Percentiles rank a stretch among this genome's conserved stretches.
Evolutionary conservation across 2,888 invertebrate genomes (phyloP).

Genomic region (Drosophila multiciliata): DNA sequence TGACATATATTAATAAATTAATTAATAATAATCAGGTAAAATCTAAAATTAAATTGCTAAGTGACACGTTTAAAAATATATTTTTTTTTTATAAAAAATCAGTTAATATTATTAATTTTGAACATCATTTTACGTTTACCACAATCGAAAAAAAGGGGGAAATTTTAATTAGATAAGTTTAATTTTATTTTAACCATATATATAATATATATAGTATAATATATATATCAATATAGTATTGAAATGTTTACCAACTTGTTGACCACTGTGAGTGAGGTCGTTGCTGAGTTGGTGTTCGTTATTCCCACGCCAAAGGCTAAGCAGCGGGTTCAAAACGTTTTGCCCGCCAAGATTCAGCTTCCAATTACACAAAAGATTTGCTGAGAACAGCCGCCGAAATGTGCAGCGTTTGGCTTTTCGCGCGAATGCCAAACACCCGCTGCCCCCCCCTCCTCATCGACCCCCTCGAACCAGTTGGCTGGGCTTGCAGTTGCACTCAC

Average conservation of each 20-base stretch:
- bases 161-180: background rate
- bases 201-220: too few species aligned
- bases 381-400: conserved; percentile 73
- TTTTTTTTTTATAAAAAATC: background rate
- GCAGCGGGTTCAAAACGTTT: conserved; percentile 75
- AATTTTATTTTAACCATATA: background rate
- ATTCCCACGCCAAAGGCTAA: conserved; percentile 73
- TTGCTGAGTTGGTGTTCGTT: conserved; percentile 36
- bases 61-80: background rate
- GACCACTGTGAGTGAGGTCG: conserved; percentile 41
- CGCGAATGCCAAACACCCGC: conserved; percentile 36
- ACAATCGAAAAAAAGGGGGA: background rate
- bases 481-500: conserved; percentile 26
- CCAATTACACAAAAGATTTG: conserved; percentile 76
- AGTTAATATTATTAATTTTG: background rate
- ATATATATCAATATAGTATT: background rate
- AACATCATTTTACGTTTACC: background rate
- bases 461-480: conserved; percentile 6
- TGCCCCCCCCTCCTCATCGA: background rate
- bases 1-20: background rate
- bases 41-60: background rate
- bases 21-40: background rate
- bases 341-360: conserved; percentile 67
- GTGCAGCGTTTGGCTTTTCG: conserved; percentile 67
- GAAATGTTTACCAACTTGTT: background rate